Percentiles rank a stretch among this genome's conserved stretches.
phyloP scores from a whole-genome alignment of 2,113 vertebrate species.

The Aplodontia rufa region DNA sequence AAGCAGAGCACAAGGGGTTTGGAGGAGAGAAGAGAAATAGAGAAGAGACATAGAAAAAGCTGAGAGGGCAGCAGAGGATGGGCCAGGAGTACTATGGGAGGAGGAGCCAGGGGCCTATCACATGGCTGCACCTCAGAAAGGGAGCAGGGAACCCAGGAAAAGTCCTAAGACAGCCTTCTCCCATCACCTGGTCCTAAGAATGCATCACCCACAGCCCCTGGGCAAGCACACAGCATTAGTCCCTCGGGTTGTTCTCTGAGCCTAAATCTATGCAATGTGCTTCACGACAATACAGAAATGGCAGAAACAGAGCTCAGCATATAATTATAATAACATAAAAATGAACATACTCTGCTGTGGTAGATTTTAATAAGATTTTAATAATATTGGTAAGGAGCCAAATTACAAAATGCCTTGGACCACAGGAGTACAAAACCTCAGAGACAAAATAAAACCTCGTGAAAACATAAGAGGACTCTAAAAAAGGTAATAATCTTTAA shows the following conservation, averaged over 20 bases:
- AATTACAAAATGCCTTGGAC: constrained; percentile 80
- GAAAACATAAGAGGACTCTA: constrained; percentile 67
- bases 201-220: accelerated
- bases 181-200: accelerated
- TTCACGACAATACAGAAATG: constrained; percentile 67
- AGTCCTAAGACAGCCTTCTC: not conserved
- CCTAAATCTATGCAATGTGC: constrained; percentile 35
- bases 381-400: constrained; percentile 82
- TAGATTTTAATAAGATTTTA: constrained; percentile 84
- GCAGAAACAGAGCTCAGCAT: constrained; percentile 63
- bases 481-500: constrained; percentile 54
- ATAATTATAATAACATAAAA: constrained; percentile 77
- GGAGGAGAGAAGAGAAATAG: not conserved
- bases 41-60: not conserved
- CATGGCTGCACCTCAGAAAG: not conserved
- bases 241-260: constrained; percentile 44
- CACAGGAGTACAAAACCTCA: constrained; percentile 73
- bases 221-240: not conserved
- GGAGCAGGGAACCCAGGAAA: not conserved
- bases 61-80: no score
- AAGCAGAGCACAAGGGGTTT: not conserved
- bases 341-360: constrained; percentile 70
- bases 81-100: accelerated
- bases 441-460: constrained; percentile 79
- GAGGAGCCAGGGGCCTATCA: not conserved